phyloP scores from a whole-genome alignment of 2,113 vertebrate species.

The Gasterosteus nipponicus region DNA sequence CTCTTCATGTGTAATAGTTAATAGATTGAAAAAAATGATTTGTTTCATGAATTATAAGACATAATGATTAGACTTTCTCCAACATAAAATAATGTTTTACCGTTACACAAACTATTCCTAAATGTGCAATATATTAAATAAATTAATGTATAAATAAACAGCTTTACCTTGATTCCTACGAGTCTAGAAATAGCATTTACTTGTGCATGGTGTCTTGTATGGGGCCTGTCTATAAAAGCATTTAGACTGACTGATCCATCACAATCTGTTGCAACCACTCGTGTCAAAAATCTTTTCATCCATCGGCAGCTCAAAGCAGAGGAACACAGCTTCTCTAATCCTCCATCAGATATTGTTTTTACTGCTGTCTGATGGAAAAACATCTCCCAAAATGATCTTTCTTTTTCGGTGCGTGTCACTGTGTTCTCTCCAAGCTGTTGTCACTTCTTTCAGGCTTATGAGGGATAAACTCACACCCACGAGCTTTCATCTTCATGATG shows the following conservation, averaged over 20 bases:
- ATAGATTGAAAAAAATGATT: not conserved
- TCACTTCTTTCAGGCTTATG: conserved; percentile 54
- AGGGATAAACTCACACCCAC: conserved; percentile 53
- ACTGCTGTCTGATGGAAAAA: conserved; percentile 31
- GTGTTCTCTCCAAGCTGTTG: conserved; percentile 38
- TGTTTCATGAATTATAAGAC: not conserved
- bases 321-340: conserved; percentile 55
- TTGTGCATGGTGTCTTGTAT: not conserved
- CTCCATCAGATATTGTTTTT: conserved; percentile 60
- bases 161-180: not conserved
- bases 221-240: conserved; percentile 15
- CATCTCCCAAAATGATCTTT: conserved; percentile 40
- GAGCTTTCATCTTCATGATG: conserved; percentile 61
- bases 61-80: not conserved
- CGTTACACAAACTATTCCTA: not conserved
- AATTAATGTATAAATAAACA: not conserved
- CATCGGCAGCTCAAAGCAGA: conserved; percentile 51
- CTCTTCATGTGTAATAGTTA: not conserved
- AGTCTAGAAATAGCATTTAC: conserved; percentile 5
- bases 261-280: conserved; percentile 37
- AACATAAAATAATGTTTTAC: not conserved
- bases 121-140: not conserved
- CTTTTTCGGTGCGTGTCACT: conserved; percentile 37
- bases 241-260: conserved; percentile 38
- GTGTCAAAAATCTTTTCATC: conserved; percentile 47